These are phyloP conservation scores for Ahaetulla prasina DNA, from an alignment of 2,113 vertebrate genomes.

Conservation along the genomic window DNA sequence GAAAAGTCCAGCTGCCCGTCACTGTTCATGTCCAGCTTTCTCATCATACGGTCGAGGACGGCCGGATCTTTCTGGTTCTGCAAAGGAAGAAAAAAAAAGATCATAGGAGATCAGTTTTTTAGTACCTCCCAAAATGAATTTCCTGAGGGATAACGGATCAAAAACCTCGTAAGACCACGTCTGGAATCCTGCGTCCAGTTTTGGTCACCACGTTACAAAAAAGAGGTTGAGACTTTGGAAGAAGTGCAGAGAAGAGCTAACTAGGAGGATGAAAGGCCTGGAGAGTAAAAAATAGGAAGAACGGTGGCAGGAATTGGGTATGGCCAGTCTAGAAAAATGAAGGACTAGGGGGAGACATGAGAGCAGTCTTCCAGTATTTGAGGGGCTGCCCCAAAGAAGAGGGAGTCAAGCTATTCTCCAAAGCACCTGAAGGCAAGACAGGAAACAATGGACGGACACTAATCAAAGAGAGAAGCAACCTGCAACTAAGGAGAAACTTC, in stretches of 20 bases:
- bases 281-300: neutral
- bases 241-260: too few relatives aligned
- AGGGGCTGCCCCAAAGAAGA: neutral
- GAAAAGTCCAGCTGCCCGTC: constrained; percentile 71
- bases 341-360: neutral
- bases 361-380: neutral
- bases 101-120: neutral
- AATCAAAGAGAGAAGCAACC: neutral
- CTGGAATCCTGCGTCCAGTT: neutral
- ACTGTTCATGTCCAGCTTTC: constrained; percentile 63
- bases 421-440: neutral
- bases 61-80: constrained; percentile 72
- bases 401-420: neutral
- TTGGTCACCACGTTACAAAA: neutral
- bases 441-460: neutral
- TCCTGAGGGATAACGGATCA: neutral
- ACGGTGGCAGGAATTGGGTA: neutral
- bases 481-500: neutral
- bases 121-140: neutral
- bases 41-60: constrained; percentile 74
- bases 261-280: neutral
- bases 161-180: fast-evolving
- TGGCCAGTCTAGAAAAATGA: neutral
- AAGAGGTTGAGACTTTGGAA: neutral
- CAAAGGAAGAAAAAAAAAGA: neutral